A percentile compares a stretch with the other conserved stretches of the same genome.
These are phyloP conservation scores for Phaetusa simplex DNA, from an alignment of 2,113 vertebrate species.

Conservation along the genomic window DNA sequence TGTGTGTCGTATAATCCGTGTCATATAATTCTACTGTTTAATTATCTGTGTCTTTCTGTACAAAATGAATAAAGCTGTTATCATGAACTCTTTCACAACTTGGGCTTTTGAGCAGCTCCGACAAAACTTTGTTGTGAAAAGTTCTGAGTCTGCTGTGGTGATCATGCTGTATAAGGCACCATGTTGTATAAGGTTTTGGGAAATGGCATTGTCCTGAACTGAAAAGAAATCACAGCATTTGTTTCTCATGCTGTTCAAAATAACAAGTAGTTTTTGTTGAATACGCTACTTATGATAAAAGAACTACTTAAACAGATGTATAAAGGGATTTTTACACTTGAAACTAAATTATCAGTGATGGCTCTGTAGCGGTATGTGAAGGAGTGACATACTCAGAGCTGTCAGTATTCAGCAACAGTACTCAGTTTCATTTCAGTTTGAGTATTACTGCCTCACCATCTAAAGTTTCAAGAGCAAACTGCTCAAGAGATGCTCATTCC, in stretches of 20 bases:
- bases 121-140: not conserved
- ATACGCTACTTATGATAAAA: not conserved
- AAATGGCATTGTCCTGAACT: not conserved
- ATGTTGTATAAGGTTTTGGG: not conserved
- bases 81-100: not conserved
- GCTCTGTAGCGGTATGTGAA: not conserved
- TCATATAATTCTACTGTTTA: not conserved
- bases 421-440: not conserved
- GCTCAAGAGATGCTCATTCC: not conserved
- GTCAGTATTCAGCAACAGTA: not conserved
- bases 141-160: not conserved
- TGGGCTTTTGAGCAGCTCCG: not conserved
- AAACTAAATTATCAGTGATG: not conserved
- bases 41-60: not conserved
- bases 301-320: not conserved
- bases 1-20: not conserved
- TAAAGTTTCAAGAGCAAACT: not conserved
- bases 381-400: not conserved
- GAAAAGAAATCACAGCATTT: not conserved
- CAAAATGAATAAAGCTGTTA: not conserved
- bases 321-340: not conserved
- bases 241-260: not conserved
- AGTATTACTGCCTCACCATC: not conserved
- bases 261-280: not conserved
- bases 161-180: not conserved